These are phyloP conservation scores for Linyphia triangularis DNA, from an alignment of 2,888 invertebrate genomes.

Conservation along the genomic window DNA sequence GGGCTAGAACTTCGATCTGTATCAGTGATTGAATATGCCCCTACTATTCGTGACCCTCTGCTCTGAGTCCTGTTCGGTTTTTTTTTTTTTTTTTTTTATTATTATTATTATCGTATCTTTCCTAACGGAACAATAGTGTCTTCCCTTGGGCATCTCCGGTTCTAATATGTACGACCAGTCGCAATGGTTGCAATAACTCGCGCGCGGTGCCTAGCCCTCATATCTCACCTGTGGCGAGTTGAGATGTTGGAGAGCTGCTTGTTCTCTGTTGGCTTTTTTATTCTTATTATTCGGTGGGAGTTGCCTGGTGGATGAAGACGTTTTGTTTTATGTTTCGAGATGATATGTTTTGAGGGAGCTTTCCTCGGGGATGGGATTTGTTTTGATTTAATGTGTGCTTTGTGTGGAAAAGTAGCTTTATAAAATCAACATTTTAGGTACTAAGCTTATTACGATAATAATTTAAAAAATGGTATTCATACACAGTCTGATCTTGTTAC, in stretches of 20 bases:
- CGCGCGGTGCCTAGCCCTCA: constrained; percentile 39
- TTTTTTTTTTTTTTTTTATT: constrained; percentile 31
- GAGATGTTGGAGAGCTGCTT: constrained; percentile 35
- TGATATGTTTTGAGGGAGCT: background rate
- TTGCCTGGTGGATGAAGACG: constrained; percentile 3
- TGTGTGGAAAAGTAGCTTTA: background rate
- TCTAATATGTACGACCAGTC: constrained; percentile 69
- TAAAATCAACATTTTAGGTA: too few relatives aligned
- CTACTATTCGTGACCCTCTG: constrained; percentile 54
- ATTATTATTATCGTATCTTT: constrained; percentile 20
- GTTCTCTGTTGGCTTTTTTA: background rate
- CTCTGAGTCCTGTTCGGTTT: background rate
- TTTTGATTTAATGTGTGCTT: background rate
- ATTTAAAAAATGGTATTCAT: too few relatives aligned
- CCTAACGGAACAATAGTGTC: constrained; percentile 68
- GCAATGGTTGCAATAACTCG: constrained; percentile 56
- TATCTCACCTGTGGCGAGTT: constrained; percentile 63
- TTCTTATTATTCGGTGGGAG: background rate
- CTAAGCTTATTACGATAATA: too few relatives aligned
- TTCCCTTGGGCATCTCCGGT: constrained; percentile 70
- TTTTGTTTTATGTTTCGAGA: background rate
- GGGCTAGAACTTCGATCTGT: constrained; percentile 67
- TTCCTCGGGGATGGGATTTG: background rate
- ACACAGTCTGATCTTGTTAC: too few relatives aligned
- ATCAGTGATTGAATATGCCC: constrained; percentile 73